Base-by-base conservation (phyloP, 2,888 invertebrate species). In the Idaea aversata region DNA sequence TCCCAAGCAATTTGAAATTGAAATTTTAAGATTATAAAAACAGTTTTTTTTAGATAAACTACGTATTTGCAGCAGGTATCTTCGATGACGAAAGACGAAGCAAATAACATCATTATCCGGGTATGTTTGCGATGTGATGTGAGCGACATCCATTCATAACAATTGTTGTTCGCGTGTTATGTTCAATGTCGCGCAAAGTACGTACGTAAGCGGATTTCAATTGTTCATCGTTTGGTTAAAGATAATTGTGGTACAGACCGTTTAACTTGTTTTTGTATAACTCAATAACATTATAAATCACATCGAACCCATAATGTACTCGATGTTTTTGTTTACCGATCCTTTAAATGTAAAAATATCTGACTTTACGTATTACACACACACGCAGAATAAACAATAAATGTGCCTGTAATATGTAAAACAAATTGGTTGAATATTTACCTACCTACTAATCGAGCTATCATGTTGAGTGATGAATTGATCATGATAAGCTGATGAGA, bases 91-190 rank as follows among this genome's bases (percentile, higher is more conserved):
- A 90, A 90, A 89, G 88, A 82, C 82, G 81, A 84, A 83, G 82
- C 83, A 89, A 89, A 90, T 84, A 89, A 84, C 85, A 87, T 87
- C 82, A 87, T 87, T 89, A 88, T 85, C 87, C 87, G 86, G 84
- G 83, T 85, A 83, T 77, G 79, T 80, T 81, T 76, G 72, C 74
- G 73, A 70, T 78, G 72, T 74, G 73, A 70, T 78, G 73, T 74
- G 78, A 78, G 79, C 80, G 80, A 83, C 85, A 86, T 86, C 83
- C 86, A 87, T 88, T 86, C 88, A 86, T 85, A 82, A 80, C 85
- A 81, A 88, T 88, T 87, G 85, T 85, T 83, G 79, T 83, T 86
- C 83, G 87, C 84, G 82, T 85, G 86, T 79, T 83, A 75, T 79
- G 82, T 83, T 90, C 89, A 91, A 91, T 91, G 90, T 85, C 90